Evolutionary conservation across 2,113 vertebrate species (phyloP).

Genomic region (Smithornis capensis): DNA sequence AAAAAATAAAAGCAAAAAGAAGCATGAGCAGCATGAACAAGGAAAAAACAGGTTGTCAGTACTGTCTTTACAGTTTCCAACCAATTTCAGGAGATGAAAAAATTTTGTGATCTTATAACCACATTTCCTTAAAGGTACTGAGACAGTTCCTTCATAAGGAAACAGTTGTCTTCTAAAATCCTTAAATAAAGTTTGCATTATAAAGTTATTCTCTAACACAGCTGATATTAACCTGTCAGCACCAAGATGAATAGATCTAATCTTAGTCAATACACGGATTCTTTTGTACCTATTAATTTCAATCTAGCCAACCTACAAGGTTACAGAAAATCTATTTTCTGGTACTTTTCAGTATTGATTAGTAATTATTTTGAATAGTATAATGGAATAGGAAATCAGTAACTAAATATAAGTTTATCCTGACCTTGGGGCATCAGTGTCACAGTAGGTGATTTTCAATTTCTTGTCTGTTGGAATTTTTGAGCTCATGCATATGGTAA

Average conservation of each 20-base stretch:
- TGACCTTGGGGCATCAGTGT: background rate
- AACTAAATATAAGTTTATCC: background rate
- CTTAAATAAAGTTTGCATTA: background rate
- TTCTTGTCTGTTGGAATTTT: background rate
- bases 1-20: background rate
- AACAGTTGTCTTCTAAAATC: background rate
- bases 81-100: background rate
- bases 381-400: background rate
- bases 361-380: background rate
- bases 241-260: background rate
- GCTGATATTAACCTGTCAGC: background rate
- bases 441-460: background rate
- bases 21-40: background rate
- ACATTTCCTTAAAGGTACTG: background rate
- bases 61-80: background rate
- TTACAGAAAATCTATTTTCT: conserved; percentile 1
- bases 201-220: background rate
- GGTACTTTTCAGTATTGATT: conserved; percentile 12
- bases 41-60: background rate
- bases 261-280: background rate
- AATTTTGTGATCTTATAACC: background rate
- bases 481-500: background rate
- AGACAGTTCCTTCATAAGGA: background rate
- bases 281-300: conserved; percentile 13
- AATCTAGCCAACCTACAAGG: background rate